Evolutionary conservation across 2,888 invertebrate genomes (phyloP).

Genomic region (Eristalinus sepulchralis): DNA sequence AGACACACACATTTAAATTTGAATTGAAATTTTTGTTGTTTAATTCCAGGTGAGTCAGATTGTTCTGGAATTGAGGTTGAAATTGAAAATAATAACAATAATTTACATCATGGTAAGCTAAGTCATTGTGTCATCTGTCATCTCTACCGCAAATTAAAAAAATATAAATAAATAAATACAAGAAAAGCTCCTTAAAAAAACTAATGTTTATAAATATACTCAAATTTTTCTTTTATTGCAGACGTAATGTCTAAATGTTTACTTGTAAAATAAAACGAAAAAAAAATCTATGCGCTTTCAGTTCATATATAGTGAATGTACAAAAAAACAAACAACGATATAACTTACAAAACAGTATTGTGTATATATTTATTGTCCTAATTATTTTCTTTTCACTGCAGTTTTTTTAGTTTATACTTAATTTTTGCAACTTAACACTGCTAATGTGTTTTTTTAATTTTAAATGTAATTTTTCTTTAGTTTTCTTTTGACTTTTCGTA

Average conservation of each 20-base stretch:
- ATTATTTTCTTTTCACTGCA: slow-evolving; percentile 41
- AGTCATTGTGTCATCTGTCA: slow-evolving; percentile 80
- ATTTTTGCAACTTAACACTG: slow-evolving; percentile 57
- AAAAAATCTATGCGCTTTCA: slow-evolving; percentile 56
- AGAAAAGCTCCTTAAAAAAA: slow-evolving; percentile 51
- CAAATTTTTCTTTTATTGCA: slow-evolving; percentile 66
- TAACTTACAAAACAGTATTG: slow-evolving; percentile 46
- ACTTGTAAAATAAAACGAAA: slow-evolving; percentile 35
- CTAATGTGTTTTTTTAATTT: slow-evolving; percentile 37
- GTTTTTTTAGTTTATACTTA: slow-evolving; percentile 33
- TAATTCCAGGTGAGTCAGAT: slow-evolving; percentile 80
- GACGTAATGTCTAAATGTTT: slow-evolving; percentile 62
- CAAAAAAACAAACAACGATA: slow-evolving; percentile 31
- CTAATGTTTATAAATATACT: slow-evolving; percentile 41
- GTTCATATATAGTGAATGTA: slow-evolving; percentile 51
- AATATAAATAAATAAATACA: slow-evolving; percentile 43
- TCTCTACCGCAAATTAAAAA: slow-evolving; percentile 72
- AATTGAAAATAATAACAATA: slow-evolving; percentile 81
- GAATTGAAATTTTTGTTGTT: slow-evolving; percentile 62
- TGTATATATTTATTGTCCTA: slow-evolving; percentile 37
- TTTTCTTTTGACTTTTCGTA: slow-evolving; percentile 6
- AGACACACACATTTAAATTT: slow-evolving; percentile 54
- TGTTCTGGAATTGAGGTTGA: slow-evolving; percentile 81
- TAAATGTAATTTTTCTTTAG: slow-evolving; percentile 22
- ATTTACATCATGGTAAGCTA: slow-evolving; percentile 81